phyloP scores from a whole-genome alignment of 2,888 invertebrate genomes.

The Cephus nigrinus region DNA sequence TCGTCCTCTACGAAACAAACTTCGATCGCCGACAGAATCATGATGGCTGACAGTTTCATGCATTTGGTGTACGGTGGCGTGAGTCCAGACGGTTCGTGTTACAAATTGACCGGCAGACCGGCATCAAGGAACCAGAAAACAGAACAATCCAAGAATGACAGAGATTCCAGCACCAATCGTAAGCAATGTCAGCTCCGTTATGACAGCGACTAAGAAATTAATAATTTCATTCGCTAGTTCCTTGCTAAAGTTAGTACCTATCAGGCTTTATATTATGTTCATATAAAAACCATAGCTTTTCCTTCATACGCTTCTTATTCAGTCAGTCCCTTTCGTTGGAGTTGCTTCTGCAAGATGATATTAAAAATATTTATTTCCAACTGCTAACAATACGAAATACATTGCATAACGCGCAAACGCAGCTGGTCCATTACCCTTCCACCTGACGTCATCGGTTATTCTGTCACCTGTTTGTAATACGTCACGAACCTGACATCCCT shows the following conservation, averaged over 20 bases:
- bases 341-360: background rate
- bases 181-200: conserved; percentile 43
- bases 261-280: background rate
- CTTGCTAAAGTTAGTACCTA: conserved; percentile 15
- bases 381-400: background rate
- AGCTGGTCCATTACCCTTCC: conserved; percentile 32
- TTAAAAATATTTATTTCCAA: background rate
- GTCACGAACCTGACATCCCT: conserved; percentile 32
- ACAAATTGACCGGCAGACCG: background rate
- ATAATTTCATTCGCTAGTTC: background rate
- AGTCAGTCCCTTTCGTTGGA: background rate
- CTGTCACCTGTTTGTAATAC: conserved; percentile 39
- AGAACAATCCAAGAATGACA: conserved; percentile 37
- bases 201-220: background rate
- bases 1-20: background rate
- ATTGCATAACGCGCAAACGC: conserved; percentile 32
- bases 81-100: conserved; percentile 7
- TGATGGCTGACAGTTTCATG: conserved; percentile 38
- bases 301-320: background rate
- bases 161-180: conserved; percentile 47
- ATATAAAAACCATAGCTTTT: background rate
- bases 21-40: conserved; percentile 12
- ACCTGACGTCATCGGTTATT: conserved; percentile 35
- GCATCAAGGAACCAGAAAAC: conserved; percentile 3
- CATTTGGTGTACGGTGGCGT: conserved; percentile 22